Conservation (phyloP, 2,113 vertebrate genomes). For the Chloropsis cyanopogon region DNA sequence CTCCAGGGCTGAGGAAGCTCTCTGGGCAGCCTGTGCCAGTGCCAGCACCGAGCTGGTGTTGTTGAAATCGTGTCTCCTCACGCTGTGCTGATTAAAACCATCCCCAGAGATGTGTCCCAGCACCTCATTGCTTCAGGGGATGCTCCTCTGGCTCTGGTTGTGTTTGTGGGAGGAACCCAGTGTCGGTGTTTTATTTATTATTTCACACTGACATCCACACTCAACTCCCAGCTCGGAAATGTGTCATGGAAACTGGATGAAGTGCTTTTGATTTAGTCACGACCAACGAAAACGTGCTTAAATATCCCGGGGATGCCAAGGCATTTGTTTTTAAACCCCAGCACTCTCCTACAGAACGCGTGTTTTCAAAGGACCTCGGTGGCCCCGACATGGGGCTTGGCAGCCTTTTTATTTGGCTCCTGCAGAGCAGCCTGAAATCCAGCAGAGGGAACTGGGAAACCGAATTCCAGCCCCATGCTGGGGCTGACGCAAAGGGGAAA, state of each 20-base stretch:
- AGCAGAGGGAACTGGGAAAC: constrained; percentile 63
- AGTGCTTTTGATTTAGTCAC: background rate
- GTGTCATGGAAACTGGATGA: background rate
- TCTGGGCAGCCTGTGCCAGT: background rate
- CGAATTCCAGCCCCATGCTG: constrained; percentile 45
- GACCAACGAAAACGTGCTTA: background rate
- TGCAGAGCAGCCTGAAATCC: constrained; percentile 52
- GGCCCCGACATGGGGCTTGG: background rate
- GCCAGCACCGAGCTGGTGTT: accelerated
- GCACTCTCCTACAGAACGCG: background rate
- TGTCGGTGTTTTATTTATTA: background rate
- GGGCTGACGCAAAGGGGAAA: constrained; percentile 44
- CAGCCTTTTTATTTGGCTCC: constrained; percentile 44
- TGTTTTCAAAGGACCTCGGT: background rate
- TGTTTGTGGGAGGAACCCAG: background rate
- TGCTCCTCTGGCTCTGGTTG: background rate
- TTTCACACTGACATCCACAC: background rate
- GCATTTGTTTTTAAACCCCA: background rate
- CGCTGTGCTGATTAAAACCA: background rate
- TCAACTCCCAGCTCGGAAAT: background rate
- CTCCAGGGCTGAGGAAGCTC: background rate
- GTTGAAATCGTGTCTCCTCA: background rate
- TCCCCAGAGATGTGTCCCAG: background rate
- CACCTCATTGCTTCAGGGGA: background rate
- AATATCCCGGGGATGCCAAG: background rate